These are phyloP conservation scores for Arothron firmamentum DNA, from an alignment of 2,113 vertebrate genomes.

Conservation along the genomic window DNA sequence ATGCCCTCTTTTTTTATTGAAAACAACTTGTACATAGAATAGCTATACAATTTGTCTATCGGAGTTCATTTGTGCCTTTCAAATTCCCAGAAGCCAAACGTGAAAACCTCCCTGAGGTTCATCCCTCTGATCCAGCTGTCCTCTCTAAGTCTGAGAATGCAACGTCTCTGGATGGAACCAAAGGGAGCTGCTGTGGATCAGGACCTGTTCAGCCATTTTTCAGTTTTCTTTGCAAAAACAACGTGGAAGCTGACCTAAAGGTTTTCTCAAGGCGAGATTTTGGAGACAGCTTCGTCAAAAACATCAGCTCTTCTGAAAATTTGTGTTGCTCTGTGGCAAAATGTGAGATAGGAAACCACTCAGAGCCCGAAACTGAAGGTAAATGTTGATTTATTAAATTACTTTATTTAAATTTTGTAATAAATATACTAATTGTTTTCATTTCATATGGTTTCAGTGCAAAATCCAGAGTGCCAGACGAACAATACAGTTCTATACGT, in stretches of 20 bases:
- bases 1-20: background rate
- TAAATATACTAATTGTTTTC: background rate
- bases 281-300: background rate
- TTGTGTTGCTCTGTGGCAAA: background rate
- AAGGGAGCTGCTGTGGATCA: constrained; percentile 30
- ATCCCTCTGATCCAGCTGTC: background rate
- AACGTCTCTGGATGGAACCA: constrained; percentile 4
- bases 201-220: background rate
- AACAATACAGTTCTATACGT: background rate
- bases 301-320: background rate
- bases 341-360: background rate
- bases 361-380: background rate
- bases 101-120: background rate
- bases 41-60: no score
- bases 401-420: background rate
- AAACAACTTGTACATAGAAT: no score
- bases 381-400: background rate
- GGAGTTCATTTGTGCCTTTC: background rate
- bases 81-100: background rate
- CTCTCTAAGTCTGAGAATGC: background rate
- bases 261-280: background rate
- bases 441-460: background rate
- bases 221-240: background rate
- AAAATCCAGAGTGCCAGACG: background rate
- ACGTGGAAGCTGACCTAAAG: background rate